phyloP scores from a whole-genome alignment of 2,888 invertebrate species.

The Anarsia innoxiella region DNA sequence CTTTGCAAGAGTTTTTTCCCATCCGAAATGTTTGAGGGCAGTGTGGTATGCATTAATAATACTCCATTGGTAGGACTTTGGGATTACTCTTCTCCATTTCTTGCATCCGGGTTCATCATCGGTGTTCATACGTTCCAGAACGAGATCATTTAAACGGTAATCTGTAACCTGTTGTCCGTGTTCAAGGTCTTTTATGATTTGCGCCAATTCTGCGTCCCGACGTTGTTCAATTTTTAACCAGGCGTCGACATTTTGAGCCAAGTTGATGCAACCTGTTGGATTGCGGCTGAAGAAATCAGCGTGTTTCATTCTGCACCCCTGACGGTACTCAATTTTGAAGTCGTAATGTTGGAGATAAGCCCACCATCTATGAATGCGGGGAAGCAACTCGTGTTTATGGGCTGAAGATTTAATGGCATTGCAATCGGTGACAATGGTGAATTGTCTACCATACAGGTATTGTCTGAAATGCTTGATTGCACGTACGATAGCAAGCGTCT shows the following conservation, averaged over 20 bases:
- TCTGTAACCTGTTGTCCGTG: background rate
- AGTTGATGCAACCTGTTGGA: background rate
- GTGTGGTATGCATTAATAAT: background rate
- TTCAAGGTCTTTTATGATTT: slow-evolving; percentile 4
- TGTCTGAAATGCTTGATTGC: background rate
- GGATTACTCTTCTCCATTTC: slow-evolving; percentile 7
- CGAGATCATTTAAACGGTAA: slow-evolving; percentile 2
- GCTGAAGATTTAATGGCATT: background rate
- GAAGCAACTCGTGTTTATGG: slow-evolving; percentile 10
- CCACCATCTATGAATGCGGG: slow-evolving; percentile 18
- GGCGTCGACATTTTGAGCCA: background rate
- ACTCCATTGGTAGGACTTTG: background rate
- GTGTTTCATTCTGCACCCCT: slow-evolving; percentile 17
- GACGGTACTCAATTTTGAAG: slow-evolving; percentile 13
- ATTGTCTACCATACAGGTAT: background rate
- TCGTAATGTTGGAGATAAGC: slow-evolving; percentile 18
- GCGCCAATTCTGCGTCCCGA: slow-evolving; percentile 9
- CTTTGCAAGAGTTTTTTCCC: slow-evolving; percentile 19
- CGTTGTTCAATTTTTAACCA: slow-evolving; percentile 12
- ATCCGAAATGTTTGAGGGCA: slow-evolving; percentile 23
- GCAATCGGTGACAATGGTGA: slow-evolving; percentile 1
- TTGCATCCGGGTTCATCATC: background rate
- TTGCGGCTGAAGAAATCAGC: slow-evolving; percentile 19
- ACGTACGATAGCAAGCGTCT: slow-evolving; percentile 24
- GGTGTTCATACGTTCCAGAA: slow-evolving; percentile 1